Evolutionary conservation across 2,888 invertebrate genomes (phyloP).

Genomic region (Epistrophe grossulariae): DNA sequence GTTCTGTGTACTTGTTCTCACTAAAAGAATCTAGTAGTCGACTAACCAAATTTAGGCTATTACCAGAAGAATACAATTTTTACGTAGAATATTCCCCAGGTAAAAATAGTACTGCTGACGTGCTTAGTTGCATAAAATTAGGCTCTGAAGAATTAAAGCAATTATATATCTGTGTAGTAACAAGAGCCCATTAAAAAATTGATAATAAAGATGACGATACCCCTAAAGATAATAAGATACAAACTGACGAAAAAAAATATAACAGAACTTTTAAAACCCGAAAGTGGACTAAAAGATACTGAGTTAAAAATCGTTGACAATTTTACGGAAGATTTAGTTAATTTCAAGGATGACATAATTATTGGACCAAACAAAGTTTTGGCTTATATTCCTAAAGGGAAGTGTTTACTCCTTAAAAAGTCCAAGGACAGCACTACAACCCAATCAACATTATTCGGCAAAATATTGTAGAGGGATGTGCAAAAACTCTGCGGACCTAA

Average conservation of each 20-base stretch:
- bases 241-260: too few species aligned
- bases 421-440: constrained; percentile 9
- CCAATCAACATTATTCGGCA: constrained; percentile 9
- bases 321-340: neutral
- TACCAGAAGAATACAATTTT: too few species aligned
- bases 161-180: constrained; percentile 8
- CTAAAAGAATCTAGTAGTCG: too few species aligned
- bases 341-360: neutral
- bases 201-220: neutral
- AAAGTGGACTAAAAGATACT: neutral
- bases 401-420: constrained; percentile 9
- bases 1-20: too few species aligned
- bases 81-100: too few species aligned
- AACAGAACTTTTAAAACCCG: neutral
- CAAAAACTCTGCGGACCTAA: neutral
- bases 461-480: constrained; percentile 9
- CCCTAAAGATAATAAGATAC: neutral
- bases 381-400: neutral
- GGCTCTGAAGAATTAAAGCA: neutral
- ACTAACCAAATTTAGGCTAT: too few species aligned
- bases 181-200: neutral
- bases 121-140: neutral
- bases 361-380: constrained; percentile 1
- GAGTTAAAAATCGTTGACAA: neutral
- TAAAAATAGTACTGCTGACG: neutral